Base-by-base conservation (phyloP, 2,888 invertebrate genomes). In the Leptogaster cylindrica region DNA sequence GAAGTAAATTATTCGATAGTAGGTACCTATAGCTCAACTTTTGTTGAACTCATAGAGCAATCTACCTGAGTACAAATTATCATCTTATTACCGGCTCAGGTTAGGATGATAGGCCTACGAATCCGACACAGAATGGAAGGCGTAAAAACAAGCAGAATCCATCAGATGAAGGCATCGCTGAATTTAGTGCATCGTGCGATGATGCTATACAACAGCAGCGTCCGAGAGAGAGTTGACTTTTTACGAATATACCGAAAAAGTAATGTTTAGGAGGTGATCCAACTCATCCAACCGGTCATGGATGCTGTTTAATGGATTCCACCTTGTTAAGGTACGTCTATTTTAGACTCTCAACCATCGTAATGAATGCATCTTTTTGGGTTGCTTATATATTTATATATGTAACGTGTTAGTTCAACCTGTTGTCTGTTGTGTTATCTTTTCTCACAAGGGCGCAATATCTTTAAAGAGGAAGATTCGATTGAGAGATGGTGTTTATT, bases 361-460 rank as follows among this genome's bases (percentile, higher is more conserved):
- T 64, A 48, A 48, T 64, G 64, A 64, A 64, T 64, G 64, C 48
- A 46, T 48, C 48, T 64, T 64, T 48, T 61, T 31, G 61, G 44
- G 48, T n/a, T n/a, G n/a, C n/a, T n/a, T n/a, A n/a, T n/a, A n/a
- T n/a, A n/a, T n/a, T n/a, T n/a, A 64, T 33, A 48, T 16, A 28
- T 46, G 16, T 33, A 64, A 46, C 33, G 48, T 68, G 68, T 61
- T 66, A 61, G 63, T 50, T 55, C 52, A 66, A 66, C 66, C 61
- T 64, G 68, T 48, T 66, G 66, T 52, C 52, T 52, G 50, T 51
- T 69, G 39, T 69, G 69, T 69, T 69, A 69, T 66, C 69, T 66
- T 69, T 69, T 69, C 69, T 69, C 69, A 69, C 66, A 66, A 66
- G 66, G 61, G 69, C 66, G 66, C 66, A 63, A 66, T 55, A 63